Conservation (phyloP, 1,140 invertebrate genomes). For the Homarus americanus region DNA sequence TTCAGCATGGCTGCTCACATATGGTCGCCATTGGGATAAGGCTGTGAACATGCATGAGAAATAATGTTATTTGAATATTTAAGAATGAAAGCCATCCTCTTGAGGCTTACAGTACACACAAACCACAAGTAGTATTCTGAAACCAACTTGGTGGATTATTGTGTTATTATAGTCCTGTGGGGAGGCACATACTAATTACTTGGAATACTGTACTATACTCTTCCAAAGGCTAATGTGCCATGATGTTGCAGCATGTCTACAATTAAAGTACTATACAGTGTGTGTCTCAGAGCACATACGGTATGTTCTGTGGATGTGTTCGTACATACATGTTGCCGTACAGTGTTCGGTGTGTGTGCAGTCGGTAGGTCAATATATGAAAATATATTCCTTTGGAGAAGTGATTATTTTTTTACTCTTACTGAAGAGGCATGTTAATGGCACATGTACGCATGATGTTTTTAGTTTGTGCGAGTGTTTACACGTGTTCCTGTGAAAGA, state of each 20-base stretch:
- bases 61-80: not conserved
- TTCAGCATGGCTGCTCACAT: not conserved
- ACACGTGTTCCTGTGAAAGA: not conserved
- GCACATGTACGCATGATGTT: slow-evolving; percentile 22
- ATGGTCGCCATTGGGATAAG: not conserved
- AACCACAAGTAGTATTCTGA: not conserved
- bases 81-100: not conserved
- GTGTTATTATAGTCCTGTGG: not conserved
- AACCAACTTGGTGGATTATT: not conserved
- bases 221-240: not conserved
- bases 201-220: not conserved
- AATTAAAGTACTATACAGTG: not conserved
- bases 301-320: not conserved
- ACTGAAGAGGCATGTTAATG: slow-evolving; percentile 12
- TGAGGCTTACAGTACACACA: slow-evolving; percentile 5
- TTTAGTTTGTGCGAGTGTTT: slow-evolving; percentile 6
- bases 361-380: not conserved
- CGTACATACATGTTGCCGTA: not conserved
- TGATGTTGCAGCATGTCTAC: not conserved
- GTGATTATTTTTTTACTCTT: not conserved
- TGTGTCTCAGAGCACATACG: not conserved
- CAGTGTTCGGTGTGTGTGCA: not conserved
- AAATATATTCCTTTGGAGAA: not conserved
- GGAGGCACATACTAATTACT: not conserved
- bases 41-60: not conserved